Percentiles rank a stretch among this genome's conserved stretches.
These are phyloP conservation scores for Lepidurus couesii DNA, from an alignment of 1,140 invertebrate genomes.

Conservation along the genomic window DNA sequence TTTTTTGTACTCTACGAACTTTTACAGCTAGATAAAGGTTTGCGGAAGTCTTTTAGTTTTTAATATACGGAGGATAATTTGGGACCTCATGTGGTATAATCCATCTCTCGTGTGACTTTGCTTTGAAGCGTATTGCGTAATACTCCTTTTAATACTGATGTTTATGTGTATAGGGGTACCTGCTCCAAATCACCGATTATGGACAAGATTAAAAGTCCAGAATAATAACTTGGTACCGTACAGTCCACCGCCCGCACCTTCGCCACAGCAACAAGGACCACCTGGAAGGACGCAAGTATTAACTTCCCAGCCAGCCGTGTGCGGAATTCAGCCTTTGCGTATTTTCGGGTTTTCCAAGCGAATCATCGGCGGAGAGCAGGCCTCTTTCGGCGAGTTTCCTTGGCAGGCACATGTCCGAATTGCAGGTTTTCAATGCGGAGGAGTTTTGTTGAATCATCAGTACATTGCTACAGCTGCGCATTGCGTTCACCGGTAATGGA, in stretches of 20 bases:
- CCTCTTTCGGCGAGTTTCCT: constrained; percentile 63
- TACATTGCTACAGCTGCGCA: constrained; percentile 69
- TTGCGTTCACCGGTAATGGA: constrained; percentile 56
- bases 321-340: constrained; percentile 53
- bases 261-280: constrained; percentile 25
- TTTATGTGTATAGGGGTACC: constrained; percentile 2
- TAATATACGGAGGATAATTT: no score
- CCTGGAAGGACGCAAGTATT: constrained; percentile 29
- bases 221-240: constrained; percentile 7
- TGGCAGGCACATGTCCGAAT: constrained; percentile 82
- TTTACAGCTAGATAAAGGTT: no score
- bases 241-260: constrained; percentile 29
- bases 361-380: constrained; percentile 60
- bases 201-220: constrained; percentile 13
- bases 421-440: constrained; percentile 70
- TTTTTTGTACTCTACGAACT: no score
- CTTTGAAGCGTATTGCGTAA: background rate
- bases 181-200: constrained; percentile 7
- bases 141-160: background rate
- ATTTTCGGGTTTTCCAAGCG: constrained; percentile 62
- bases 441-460: constrained; percentile 57
- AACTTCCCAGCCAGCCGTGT: constrained; percentile 39
- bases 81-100: no score
- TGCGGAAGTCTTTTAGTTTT: no score
- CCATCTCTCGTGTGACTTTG: no score